Conservation (phyloP, 2,113 vertebrate genomes). For the Hemiscyllium ocellatum region DNA sequence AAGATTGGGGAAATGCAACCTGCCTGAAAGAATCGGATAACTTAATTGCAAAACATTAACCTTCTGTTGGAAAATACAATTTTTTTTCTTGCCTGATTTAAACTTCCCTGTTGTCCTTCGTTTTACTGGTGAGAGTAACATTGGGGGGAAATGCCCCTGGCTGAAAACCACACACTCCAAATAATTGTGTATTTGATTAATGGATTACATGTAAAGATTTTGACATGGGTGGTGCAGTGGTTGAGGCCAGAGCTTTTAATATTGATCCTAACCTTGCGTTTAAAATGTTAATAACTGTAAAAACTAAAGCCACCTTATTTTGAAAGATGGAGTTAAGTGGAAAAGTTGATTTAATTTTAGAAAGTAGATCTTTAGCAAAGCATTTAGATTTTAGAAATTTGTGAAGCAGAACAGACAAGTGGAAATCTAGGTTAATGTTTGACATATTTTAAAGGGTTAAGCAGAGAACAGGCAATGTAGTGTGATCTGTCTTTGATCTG, state of each 20-base stretch:
- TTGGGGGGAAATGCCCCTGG: background rate
- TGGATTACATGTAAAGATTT: background rate
- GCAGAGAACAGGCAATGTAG: background rate
- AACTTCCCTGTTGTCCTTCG: no score
- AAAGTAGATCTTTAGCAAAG: background rate
- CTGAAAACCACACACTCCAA: background rate
- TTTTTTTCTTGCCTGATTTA: no score
- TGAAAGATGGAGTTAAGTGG: background rate
- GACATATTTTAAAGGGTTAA: constrained; percentile 12
- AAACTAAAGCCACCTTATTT: background rate
- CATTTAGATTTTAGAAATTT: background rate
- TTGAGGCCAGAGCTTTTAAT: background rate
- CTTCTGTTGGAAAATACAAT: no score
- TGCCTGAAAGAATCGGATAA: no score
- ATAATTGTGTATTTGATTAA: background rate
- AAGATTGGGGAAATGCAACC: no score
- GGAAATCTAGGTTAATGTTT: constrained; percentile 5
- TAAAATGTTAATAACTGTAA: background rate
- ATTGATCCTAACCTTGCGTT: background rate
- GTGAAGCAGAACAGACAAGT: background rate
- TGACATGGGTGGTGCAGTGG: background rate
- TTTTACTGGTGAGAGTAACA: background rate
- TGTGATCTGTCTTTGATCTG: background rate
- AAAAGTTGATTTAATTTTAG: background rate
- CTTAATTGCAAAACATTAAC: no score